Base-by-base conservation (phyloP, 92 coral and sea anemone species). In the Isaurus tuberculatus region DNA sequence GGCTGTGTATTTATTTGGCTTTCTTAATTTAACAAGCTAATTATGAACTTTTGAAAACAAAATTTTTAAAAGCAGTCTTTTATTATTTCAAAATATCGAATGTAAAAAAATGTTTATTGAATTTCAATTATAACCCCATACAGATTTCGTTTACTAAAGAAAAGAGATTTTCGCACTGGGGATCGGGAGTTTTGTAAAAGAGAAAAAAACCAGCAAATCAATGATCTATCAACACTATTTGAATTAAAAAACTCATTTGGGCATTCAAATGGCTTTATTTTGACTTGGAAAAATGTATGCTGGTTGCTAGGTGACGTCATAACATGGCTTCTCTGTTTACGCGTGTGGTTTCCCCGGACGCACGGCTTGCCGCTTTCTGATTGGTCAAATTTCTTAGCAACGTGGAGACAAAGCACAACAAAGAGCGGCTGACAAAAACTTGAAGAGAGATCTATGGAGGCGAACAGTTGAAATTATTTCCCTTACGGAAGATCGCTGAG, bases 261-360 rank as follows among this genome's bases (percentile, higher is more conserved):
- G 63, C 63, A 53, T 53, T 55, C 6, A 55, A 55, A 22, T 55
- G 63, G 25, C 3, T 57, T 36, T 30, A 32, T 26, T 72, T 28
- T 72, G 78, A 22, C 58, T 44, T 33, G 25, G 55, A 17, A 20
- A 26, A 36, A 63, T 28, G 40, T 85, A 34, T 71, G 68, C 61
- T 81, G 81, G 90, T 86, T 88, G 83, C 85, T 34, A 63, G 72
- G 95, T 86, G 72, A 85, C 92, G 92, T 89, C 92, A 89, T 65
- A 37, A 30, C 63, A 79, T 31, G 83, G 73, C 73, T 84, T 5
- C 89, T 89, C 73, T 92, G 95, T 93, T 96, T 94, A 94, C 92
- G 95, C 90, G 85, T 90, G 92, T 81, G 94, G 99, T 96, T 89
- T 90, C 95, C 96, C 92, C 80, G 99, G 90, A 97, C 94, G 93